Evolutionary conservation across 1,140 invertebrate genomes (phyloP), one percentile per base, ranked within the genome.

Genomic region (Heliconius hermathena): DNA sequence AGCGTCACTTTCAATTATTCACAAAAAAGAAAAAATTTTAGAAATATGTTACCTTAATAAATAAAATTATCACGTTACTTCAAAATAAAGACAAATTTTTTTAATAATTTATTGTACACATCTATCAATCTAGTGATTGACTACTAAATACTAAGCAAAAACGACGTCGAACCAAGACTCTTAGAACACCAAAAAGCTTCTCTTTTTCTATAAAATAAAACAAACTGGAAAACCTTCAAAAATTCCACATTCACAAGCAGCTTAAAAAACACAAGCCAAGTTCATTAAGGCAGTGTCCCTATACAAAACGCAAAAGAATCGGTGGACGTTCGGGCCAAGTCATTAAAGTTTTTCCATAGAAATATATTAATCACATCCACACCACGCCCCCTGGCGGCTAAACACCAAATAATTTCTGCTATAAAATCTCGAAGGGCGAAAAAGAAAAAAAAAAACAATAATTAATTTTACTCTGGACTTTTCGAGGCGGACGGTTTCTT

Each of bases 351-450:
- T 89, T 94, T 92, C 89, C 87, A 88, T 90, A 91, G 90, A 93
- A 94, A 89, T 93, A 93, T 93, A 94, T 94, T 94, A 94, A 94
- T 94, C 91, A 94, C 85, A 84, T 79, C 82, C 80, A 33, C 77
- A 82, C 89, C 88, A 85, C 92, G 92, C 92, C 92, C 90, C 84
- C 87, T 89, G 85, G 88, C 91, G 91, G 92, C 90, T 92, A 94
- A 93, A 94, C 87, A 94, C 92, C 91, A 94, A 94, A 93, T 94
- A 93, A 94, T 93, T 91, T 93, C 90, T 92, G 91, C 91, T 88
- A 91, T 86, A 92, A 83, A 88, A 89, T 88, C 85, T 87, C 82
- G 84, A 88, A 85, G 87, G 86, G 85, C 85, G 84, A 57, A 46
- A 46, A 13, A 66, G 84, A 57, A 46, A 46, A 74, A 89, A 92